Evolutionary conservation across 2,113 vertebrate genomes (phyloP).

Genomic region (Thamnophis sirtalis): DNA sequence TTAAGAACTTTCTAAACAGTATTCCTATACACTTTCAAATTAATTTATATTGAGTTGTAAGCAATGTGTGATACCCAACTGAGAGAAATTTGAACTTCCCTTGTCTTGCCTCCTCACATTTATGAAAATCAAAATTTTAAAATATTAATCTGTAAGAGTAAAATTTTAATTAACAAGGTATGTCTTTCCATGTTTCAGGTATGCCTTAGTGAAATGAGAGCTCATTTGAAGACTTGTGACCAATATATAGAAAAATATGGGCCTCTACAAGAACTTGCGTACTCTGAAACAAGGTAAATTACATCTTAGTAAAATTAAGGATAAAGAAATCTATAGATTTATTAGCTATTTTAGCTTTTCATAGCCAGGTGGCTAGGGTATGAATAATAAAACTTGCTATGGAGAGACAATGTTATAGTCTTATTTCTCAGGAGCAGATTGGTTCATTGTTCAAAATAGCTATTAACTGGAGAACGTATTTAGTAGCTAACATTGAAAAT

Average conservation of each 20-base stretch:
- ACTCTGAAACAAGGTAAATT: conserved; percentile 47
- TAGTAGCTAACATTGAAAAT: not conserved
- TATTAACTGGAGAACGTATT: not conserved
- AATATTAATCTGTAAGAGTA: not conserved
- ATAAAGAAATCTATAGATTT: not conserved
- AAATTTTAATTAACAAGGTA: not conserved
- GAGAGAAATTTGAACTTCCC: not conserved
- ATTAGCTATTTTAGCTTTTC: not conserved
- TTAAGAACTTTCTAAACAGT: not conserved
- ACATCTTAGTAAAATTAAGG: not conserved
- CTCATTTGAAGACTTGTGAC: conserved; percentile 58
- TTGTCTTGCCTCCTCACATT: not conserved
- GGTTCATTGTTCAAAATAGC: not conserved
- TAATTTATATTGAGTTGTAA: not conserved
- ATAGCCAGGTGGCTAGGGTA: not conserved
- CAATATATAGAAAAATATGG: conserved; percentile 60
- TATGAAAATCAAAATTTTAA: not conserved
- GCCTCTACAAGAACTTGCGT: conserved; percentile 46
- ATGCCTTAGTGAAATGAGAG: conserved; percentile 64
- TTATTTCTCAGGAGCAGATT: not conserved
- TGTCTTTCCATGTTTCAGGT: conserved; percentile 39
- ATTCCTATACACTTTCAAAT: not conserved
- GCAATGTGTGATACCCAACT: not conserved
- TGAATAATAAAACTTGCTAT: not conserved
- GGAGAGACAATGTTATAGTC: not conserved